Percentiles rank a stretch among this genome's conserved stretches.
Evolutionary conservation across 2,113 vertebrate species (phyloP).

Genomic region (Amazona guildingii): DNA sequence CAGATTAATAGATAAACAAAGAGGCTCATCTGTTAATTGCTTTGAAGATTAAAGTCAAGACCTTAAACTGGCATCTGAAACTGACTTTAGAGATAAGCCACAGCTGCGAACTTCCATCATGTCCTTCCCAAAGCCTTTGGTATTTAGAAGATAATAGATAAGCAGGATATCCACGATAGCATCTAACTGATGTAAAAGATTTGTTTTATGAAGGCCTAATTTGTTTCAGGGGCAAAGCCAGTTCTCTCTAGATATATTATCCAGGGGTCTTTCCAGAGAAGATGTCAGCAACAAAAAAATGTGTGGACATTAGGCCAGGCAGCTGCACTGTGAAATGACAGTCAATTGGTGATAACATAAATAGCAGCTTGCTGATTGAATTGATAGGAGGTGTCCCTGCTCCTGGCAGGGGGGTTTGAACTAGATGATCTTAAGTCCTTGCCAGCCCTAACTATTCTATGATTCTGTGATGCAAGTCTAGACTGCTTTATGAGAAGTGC

Average conservation of each 20-base stretch:
- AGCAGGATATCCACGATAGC: background rate
- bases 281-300: background rate
- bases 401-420: too few relatives aligned
- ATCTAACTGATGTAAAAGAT: background rate
- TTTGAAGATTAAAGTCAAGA: constrained; percentile 65
- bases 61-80: constrained; percentile 43
- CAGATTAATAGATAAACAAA: background rate
- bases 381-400: too few relatives aligned
- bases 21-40: constrained; percentile 62
- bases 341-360: background rate
- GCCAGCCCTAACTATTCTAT: too few relatives aligned
- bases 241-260: background rate
- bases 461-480: background rate
- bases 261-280: background rate
- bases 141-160: constrained; percentile 32
- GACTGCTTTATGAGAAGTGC: background rate
- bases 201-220: background rate
- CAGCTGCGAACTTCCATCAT: background rate
- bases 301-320: background rate
- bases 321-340: background rate
- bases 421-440: too few relatives aligned
- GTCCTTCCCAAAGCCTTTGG: background rate
- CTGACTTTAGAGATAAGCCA: constrained; percentile 33
- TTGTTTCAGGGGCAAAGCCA: background rate
- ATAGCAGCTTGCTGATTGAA: background rate